These are phyloP conservation scores for Scelioninae gen. 2 DNA, from an alignment of 2,888 invertebrate genomes.

Conservation along the genomic window DNA sequence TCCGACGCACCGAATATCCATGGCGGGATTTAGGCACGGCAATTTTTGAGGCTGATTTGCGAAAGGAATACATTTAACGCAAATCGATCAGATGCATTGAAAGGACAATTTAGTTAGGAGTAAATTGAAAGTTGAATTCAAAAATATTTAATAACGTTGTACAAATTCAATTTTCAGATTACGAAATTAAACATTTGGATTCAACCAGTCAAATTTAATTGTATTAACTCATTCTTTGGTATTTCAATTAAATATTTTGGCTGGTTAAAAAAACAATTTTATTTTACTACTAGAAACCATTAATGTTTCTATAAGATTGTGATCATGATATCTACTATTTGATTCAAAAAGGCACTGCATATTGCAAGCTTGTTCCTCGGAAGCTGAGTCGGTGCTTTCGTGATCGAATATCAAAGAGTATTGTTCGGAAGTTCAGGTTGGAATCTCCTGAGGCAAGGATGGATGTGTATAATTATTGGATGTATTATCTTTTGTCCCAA, in stretches of 20 bases:
- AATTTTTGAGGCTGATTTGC: not conserved
- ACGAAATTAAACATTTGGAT: too few relatives aligned
- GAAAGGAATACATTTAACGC: not conserved
- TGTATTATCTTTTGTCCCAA: slow-evolving; percentile 16
- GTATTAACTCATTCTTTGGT: too few relatives aligned
- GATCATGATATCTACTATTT: slow-evolving; percentile 27
- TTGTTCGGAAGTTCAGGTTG: not conserved
- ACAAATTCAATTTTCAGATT: too few relatives aligned
- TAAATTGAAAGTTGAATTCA: too few relatives aligned
- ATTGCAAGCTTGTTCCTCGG: not conserved
- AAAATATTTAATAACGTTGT: too few relatives aligned
- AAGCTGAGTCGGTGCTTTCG: slow-evolving; percentile 2
- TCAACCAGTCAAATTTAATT: too few relatives aligned
- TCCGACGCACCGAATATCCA: slow-evolving; percentile 4
- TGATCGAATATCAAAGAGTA: slow-evolving; percentile 22
- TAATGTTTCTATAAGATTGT: too few relatives aligned
- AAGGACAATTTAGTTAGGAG: too few relatives aligned
- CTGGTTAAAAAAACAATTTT: too few relatives aligned
- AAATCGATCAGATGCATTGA: too few relatives aligned
- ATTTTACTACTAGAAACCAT: too few relatives aligned
- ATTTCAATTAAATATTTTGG: too few relatives aligned
- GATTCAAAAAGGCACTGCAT: not conserved
- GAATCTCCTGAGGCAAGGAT: not conserved
- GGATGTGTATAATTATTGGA: slow-evolving; percentile 25
- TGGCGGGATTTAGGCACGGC: slow-evolving; percentile 4